Evolutionary conservation across 2,113 vertebrate species (phyloP).

Genomic region (Cyanocitta stelleri): DNA sequence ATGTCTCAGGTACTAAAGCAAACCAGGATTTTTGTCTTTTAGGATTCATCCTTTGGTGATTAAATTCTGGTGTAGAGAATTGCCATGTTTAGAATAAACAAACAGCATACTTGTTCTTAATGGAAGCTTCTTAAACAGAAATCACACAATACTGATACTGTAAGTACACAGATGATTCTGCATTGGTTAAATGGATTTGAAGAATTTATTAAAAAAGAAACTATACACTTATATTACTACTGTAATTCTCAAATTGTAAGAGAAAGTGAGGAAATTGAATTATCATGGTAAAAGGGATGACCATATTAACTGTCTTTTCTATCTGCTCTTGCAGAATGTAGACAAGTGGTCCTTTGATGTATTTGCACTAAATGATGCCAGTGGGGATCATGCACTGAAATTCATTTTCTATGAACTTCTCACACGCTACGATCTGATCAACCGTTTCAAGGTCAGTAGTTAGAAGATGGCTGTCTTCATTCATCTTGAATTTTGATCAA

Average conservation of each 20-base stretch:
- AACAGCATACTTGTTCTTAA: neutral
- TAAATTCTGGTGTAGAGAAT: neutral
- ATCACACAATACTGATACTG: neutral
- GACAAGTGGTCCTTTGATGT: slow-evolving; percentile 97
- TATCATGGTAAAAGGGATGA: neutral
- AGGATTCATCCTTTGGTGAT: neutral
- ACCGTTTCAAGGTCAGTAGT: slow-evolving; percentile 89
- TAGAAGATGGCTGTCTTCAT: neutral
- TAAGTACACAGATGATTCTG: neutral
- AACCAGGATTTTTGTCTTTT: neutral
- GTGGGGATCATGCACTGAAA: slow-evolving; percentile 93
- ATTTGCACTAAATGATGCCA: slow-evolving; percentile 93
- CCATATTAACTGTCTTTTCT: neutral
- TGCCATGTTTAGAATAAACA: neutral
- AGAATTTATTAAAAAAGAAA: neutral
- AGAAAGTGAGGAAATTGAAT: neutral
- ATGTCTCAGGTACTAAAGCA: neutral
- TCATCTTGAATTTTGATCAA: neutral
- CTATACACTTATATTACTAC: neutral
- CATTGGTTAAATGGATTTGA: neutral
- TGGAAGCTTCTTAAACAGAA: neutral
- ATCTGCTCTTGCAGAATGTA: slow-evolving; percentile 77
- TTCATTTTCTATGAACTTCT: slow-evolving; percentile 99
- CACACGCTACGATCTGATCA: slow-evolving; percentile 96
- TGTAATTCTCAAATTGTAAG: neutral